Conservation (phyloP, 2,113 vertebrate genomes). For the Nestor notabilis region DNA sequence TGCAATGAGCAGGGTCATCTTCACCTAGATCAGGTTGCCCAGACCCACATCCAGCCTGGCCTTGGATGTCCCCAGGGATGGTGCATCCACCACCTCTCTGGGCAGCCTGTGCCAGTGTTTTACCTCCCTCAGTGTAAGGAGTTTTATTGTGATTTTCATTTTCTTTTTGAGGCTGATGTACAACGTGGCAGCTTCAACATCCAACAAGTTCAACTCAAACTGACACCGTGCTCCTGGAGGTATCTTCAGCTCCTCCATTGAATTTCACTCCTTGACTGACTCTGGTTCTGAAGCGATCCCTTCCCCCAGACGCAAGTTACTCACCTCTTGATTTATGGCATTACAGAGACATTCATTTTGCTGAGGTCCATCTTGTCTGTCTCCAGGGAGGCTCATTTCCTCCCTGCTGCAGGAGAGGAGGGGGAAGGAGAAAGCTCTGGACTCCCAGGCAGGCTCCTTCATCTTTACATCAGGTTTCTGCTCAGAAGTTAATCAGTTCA, state of each 20-base stretch:
- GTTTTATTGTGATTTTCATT: neutral
- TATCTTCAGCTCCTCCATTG: neutral
- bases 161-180: too few relatives aligned
- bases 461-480: neutral
- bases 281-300: neutral
- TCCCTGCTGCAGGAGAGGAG: neutral
- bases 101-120: neutral
- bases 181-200: fast-evolving
- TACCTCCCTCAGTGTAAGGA: neutral
- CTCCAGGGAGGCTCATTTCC: neutral
- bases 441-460: neutral
- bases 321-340: neutral
- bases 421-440: neutral
- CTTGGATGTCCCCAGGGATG: neutral
- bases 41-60: neutral
- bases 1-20: neutral
- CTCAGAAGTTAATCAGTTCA: neutral
- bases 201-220: neutral
- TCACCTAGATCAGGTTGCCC: neutral
- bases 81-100: neutral
- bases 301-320: neutral
- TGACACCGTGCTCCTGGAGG: neutral
- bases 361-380: neutral
- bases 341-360: neutral
- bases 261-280: neutral